Conservation (phyloP, 1,140 invertebrate species). For the Dufourea novaeangliae region DNA sequence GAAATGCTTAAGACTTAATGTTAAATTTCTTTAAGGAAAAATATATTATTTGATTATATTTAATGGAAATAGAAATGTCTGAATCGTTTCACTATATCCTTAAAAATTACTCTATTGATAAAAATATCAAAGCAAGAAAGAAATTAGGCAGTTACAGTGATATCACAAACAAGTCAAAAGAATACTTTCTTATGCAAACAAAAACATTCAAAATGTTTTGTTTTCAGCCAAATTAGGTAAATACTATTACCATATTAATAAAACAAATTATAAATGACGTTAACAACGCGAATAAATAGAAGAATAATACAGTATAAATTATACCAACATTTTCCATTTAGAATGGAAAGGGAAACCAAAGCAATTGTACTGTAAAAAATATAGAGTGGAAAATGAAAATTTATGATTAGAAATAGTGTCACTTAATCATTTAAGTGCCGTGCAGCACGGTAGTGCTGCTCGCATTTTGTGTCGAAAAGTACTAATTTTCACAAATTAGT, state of each 20-base stretch:
- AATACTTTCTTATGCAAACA: constrained; percentile 37
- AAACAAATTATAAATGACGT: constrained; percentile 53
- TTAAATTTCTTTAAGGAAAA: constrained; percentile 12
- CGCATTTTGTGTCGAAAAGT: too few species aligned
- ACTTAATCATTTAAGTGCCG: too few species aligned
- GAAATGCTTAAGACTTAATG: constrained; percentile 19
- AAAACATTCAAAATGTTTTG: constrained; percentile 60
- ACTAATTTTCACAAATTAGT: too few species aligned
- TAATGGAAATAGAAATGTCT: constrained; percentile 7
- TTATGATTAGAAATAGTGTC: not conserved
- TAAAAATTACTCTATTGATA: not conserved
- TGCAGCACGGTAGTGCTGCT: too few species aligned
- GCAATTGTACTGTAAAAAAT: constrained; percentile 37
- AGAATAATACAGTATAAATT: constrained; percentile 50
- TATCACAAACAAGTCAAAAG: constrained; percentile 34
- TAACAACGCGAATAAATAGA: constrained; percentile 66
- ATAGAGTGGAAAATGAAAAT: constrained; percentile 1
- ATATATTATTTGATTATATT: constrained; percentile 6
- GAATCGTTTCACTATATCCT: not conserved
- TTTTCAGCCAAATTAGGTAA: constrained; percentile 41
- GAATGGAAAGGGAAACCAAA: constrained; percentile 50
- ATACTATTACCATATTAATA: constrained; percentile 52
- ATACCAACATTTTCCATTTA: constrained; percentile 47
- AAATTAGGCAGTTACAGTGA: constrained; percentile 37
- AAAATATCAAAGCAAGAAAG: not conserved